These are phyloP conservation scores for Oreochromis niloticus DNA, from an alignment of 2,113 vertebrate species.

Conservation along the genomic window DNA sequence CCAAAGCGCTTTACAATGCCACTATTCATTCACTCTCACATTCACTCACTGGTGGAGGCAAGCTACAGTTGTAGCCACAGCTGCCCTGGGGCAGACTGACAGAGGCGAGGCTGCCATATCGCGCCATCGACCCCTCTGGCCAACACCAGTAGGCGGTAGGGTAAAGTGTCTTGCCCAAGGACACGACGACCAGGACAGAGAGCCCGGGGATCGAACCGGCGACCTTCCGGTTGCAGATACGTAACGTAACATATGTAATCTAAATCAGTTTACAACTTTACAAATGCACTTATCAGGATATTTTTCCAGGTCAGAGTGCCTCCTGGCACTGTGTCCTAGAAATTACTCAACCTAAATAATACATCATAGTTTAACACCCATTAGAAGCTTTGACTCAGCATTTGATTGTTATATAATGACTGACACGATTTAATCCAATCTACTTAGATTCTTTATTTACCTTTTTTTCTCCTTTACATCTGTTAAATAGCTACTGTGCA, in stretches of 20 bases:
- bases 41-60: no score
- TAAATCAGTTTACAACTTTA: constrained; percentile 26
- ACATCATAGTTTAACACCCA: not conserved
- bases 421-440: not conserved
- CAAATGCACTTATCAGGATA: not conserved
- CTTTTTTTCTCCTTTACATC: not conserved
- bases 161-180: no score
- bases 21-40: no score
- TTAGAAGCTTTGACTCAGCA: not conserved
- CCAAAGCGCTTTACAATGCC: no score
- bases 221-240: no score
- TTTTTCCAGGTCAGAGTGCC: not conserved
- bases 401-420: not conserved
- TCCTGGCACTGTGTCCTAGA: not conserved
- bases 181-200: no score
- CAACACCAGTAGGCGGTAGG: no score
- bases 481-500: not conserved
- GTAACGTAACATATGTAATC: not conserved
- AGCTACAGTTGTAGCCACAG: no score
- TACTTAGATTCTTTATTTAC: not conserved
- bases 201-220: no score
- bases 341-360: not conserved
- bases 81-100: no score
- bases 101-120: no score
- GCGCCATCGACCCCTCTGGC: no score